These are phyloP conservation scores for Abscondita cerata DNA, from an alignment of 2,888 invertebrate species.

Conservation along the genomic window DNA sequence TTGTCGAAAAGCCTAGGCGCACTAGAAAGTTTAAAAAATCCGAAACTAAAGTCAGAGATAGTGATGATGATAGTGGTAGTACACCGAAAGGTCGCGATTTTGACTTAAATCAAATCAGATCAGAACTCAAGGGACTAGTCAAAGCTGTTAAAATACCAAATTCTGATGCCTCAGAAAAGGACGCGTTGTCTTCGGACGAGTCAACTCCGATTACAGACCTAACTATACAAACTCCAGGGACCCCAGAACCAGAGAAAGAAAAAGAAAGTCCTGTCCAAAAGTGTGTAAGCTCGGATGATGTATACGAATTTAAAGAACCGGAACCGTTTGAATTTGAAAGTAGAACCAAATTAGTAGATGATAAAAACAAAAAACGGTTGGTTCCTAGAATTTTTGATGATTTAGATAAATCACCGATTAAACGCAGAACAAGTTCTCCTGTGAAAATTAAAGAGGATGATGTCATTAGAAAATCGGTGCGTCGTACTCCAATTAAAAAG, in stretches of 20 bases:
- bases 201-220: conserved; percentile 47
- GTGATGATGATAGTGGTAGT: conserved; percentile 58
- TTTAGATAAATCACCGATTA: conserved; percentile 52
- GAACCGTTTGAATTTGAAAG: conserved; percentile 87
- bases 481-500: conserved; percentile 39
- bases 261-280: conserved; percentile 46
- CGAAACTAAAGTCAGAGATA: conserved; percentile 58
- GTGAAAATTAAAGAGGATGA: conserved; percentile 39
- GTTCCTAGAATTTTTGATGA: conserved; percentile 55
- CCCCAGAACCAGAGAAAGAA: conserved; percentile 39
- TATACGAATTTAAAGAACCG: conserved; percentile 89
- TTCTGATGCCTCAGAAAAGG: conserved; percentile 47
- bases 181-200: conserved; percentile 49
- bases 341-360: conserved; percentile 57
- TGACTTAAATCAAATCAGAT: conserved; percentile 84
- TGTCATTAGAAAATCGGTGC: conserved; percentile 43
- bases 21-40: conserved; percentile 56
- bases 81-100: conserved; percentile 74
- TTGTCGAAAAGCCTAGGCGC: conserved; percentile 44
- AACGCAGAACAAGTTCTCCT: conserved; percentile 44
- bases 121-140: conserved; percentile 81
- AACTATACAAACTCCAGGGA: conserved; percentile 39
- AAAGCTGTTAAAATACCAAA: conserved; percentile 65
- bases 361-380: conserved; percentile 52
- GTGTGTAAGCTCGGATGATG: conserved; percentile 63